phyloP scores from a whole-genome alignment of 2,113 vertebrate species.

The Nothobranchius kuhntae region DNA sequence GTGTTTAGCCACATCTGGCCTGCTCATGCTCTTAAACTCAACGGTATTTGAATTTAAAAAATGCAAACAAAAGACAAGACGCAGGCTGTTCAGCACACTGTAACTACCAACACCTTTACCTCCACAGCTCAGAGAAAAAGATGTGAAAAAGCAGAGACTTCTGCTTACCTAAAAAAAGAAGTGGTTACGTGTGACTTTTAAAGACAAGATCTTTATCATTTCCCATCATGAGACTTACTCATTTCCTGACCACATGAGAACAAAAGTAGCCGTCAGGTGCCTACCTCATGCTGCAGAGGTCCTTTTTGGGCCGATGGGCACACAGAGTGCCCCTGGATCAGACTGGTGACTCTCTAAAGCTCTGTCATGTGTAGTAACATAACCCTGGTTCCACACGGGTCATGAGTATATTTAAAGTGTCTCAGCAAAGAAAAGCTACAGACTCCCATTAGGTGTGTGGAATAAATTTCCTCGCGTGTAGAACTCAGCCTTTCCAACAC shows the following conservation, averaged over 20 bases:
- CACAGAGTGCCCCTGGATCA: constrained; percentile 46
- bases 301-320: constrained; percentile 24
- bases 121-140: not conserved
- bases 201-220: constrained; percentile 7
- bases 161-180: rapidly evolving
- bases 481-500: constrained; percentile 10
- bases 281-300: constrained; percentile 66
- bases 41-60: not conserved
- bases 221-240: not conserved
- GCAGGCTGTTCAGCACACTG: not conserved
- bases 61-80: not conserved
- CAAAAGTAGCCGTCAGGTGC: constrained; percentile 37
- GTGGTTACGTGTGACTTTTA: not conserved
- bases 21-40: constrained; percentile 8
- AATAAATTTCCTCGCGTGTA: constrained; percentile 55
- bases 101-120: not conserved
- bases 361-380: constrained; percentile 60
- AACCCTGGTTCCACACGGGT: constrained; percentile 53
- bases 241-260: not conserved
- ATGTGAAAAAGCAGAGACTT: constrained; percentile 1
- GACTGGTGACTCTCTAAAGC: constrained; percentile 45
- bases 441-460: constrained; percentile 32
- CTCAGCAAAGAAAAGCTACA: constrained; percentile 52
- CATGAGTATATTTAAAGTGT: constrained; percentile 71
- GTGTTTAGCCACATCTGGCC: not conserved